phyloP scores from a whole-genome alignment of 1,140 invertebrate species.

The Drosophila ogumai region DNA sequence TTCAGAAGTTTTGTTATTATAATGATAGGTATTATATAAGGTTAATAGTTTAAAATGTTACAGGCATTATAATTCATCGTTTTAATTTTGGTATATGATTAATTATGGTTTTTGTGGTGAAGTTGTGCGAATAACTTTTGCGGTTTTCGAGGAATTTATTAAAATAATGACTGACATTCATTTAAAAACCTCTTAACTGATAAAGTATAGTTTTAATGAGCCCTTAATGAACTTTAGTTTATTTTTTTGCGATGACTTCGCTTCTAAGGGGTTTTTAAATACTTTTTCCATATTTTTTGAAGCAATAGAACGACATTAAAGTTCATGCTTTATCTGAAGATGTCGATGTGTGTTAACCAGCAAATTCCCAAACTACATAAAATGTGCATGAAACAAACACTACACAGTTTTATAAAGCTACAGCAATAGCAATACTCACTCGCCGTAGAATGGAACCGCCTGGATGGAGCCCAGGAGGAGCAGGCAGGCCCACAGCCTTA shows the following conservation, averaged over 20 bases:
- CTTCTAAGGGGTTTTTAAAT: background rate
- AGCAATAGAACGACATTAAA: background rate
- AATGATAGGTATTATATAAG: background rate
- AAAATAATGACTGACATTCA: background rate
- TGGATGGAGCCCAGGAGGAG: slow-evolving; percentile 57
- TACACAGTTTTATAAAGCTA: slow-evolving; percentile 34
- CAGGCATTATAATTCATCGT: background rate
- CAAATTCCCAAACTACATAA: slow-evolving; percentile 39
- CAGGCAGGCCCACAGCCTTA: slow-evolving; percentile 63
- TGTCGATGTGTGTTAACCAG: slow-evolving; percentile 36
- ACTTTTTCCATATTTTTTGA: background rate
- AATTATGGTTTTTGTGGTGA: background rate
- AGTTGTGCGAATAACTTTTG: background rate
- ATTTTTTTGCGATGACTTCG: background rate
- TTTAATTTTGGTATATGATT: background rate
- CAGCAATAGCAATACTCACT: slow-evolving; percentile 48
- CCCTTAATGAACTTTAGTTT: background rate
- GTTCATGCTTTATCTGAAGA: slow-evolving; percentile 48
- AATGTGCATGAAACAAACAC: slow-evolving; percentile 71
- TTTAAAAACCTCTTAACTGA: background rate
- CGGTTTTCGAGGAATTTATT: background rate
- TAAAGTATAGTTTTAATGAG: background rate
- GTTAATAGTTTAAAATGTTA: background rate
- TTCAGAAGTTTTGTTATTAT: background rate
- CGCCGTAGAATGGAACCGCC: slow-evolving; percentile 67